phyloP scores from a whole-genome alignment of 2,113 vertebrate genomes.

The Rhegmatorhina hoffmannsi region DNA sequence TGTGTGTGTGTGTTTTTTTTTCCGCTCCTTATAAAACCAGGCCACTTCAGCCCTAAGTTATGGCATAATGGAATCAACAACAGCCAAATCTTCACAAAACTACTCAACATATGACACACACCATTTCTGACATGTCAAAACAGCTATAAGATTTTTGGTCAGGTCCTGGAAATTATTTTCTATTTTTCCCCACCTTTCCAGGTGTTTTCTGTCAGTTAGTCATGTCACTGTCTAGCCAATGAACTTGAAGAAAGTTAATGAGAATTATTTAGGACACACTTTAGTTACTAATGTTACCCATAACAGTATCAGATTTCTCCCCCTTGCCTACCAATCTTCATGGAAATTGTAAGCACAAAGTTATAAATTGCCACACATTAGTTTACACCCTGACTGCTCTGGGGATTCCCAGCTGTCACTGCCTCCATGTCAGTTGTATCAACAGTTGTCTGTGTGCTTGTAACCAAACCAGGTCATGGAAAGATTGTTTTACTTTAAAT shows the following conservation, averaged over 20 bases:
- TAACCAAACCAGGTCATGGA: background rate
- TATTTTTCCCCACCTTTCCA: background rate
- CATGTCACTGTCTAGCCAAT: background rate
- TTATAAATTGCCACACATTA: background rate
- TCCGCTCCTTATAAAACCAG: background rate
- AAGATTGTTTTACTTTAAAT: background rate
- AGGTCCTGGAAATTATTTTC: background rate
- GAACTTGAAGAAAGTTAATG: background rate
- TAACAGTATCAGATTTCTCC: background rate
- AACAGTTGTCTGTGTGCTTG: background rate
- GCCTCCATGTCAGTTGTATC: background rate
- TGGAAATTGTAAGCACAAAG: background rate
- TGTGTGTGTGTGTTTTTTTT: background rate
- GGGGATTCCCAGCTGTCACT: background rate
- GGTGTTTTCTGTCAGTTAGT: background rate
- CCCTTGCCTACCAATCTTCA: background rate
- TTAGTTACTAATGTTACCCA: fast-evolving
- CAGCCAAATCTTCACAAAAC: background rate
- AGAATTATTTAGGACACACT: background rate
- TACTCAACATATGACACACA: background rate
- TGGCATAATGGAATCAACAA: background rate
- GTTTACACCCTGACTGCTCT: background rate
- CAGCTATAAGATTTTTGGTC: background rate
- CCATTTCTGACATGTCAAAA: background rate
- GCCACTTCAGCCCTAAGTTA: background rate